Conservation (phyloP, 1,140 invertebrate species). For the Atta cephalotes region DNA sequence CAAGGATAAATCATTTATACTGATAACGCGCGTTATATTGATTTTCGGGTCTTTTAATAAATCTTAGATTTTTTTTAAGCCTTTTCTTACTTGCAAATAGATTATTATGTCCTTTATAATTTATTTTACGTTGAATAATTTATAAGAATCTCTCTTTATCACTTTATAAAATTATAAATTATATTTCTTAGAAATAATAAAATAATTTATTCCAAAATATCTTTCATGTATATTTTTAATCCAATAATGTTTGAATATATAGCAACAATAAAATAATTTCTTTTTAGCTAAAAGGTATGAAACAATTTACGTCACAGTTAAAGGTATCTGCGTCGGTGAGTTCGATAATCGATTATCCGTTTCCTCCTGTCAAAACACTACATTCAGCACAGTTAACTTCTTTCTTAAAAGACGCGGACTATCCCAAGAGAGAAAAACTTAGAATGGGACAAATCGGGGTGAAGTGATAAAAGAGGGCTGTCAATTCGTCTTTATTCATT, state of each 20-base stretch:
- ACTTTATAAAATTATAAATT: neutral
- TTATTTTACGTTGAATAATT: constrained; percentile 3
- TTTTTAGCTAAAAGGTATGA: constrained; percentile 20
- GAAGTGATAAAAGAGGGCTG: constrained; percentile 56
- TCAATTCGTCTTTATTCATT: constrained; percentile 43
- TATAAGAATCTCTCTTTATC: neutral
- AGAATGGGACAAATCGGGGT: constrained; percentile 48
- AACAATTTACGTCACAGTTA: constrained; percentile 55
- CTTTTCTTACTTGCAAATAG: neutral
- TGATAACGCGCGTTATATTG: constrained; percentile 43
- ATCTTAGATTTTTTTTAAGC: neutral
- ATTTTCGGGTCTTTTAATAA: constrained; percentile 4
- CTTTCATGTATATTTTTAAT: neutral
- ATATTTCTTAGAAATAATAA: neutral
- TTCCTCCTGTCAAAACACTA: constrained; percentile 67
- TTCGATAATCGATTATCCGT: constrained; percentile 67
- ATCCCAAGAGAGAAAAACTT: constrained; percentile 52
- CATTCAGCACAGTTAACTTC: constrained; percentile 60
- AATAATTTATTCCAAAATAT: neutral
- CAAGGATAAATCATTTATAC: constrained; percentile 47
- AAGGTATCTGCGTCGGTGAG: constrained; percentile 44
- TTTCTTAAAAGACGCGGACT: constrained; percentile 61
- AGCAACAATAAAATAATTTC: neutral
- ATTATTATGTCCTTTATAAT: neutral
- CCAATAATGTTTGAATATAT: constrained; percentile 11